Base-by-base conservation (phyloP, 2,113 vertebrate species). In the Perccottus glenii region DNA sequence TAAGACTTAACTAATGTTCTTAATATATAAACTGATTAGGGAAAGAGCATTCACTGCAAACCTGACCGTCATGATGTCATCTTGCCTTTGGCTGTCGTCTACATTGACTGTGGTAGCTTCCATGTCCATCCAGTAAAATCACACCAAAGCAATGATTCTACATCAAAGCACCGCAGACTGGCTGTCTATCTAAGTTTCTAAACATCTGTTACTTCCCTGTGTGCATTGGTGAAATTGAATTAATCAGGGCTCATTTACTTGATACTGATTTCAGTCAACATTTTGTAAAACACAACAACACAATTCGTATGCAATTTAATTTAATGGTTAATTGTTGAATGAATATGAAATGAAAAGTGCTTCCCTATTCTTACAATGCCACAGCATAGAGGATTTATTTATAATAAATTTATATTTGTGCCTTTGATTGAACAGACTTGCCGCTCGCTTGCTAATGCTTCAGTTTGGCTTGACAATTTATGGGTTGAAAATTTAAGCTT, bases 1-100 rank as follows among this genome's bases (percentile, higher is more conserved):
- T 99, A 90, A 67, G 80, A 15, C 14, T 9, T 38, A 14, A 10
- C 5, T 16, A 9, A 15, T 15, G 38, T 15, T 57, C 35, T 53
- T 40, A 6, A 40, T 1, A 3, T 40, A 40, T 8, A 40, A 27
- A 56, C 36, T 45, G 27, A 42, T 48, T 56, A n/a, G 0, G 10
- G 4, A 1, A 1, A 16, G 38, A 9, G 53, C 14, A 44, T 11
- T 11, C 27, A 4, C 16, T n/a, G 64, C 1, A 38, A 27, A 5
- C n/a, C 32, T 15, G 16, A 58, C 16, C 45, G 4, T 46, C 12
- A 35, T 52, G 0, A 48, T 65, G 36, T 48, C 19, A 3, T 27
- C 19, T 27, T 27, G 12, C 12, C 27, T 58, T 64, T 42, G 51
- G 2, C 36, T 42, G 15, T 40, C 75, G 45, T 66, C 63, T 63